Base-by-base conservation (phyloP, 2,888 invertebrate genomes). In the Junonia oenone region DNA sequence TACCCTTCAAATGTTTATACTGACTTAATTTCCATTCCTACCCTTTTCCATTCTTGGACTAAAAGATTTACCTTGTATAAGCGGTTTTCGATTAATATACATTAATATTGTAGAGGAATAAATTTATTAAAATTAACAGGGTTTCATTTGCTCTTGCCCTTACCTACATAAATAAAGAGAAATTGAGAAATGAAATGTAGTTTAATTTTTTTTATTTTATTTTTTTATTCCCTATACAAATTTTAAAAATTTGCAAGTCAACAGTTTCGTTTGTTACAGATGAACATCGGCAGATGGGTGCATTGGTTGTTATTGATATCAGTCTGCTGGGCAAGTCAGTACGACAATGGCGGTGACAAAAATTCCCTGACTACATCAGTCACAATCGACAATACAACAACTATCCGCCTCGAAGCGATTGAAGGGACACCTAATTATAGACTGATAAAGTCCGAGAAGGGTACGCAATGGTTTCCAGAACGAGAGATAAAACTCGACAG, bases 401-500 rank as follows among this genome's bases (percentile, higher is more conserved):
- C 83, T 33, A 85, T 88, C 53, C 84, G 84, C 38, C 76, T 93
- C 62, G 92, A 92, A 68, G 73, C 81, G 0, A 92, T 93, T 50
- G 90, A 90, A 61, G 92, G 91, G 13, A 92, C 93, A 0, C 84
- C 83, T 5, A 92, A 92, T 68, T 93, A 81, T 71, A 88, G 91
- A 61, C 75, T 93, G 52, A 82, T 87, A 45, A 92, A 91, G 61
- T 90, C 91, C 31, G 91, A 91, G 58, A 92, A 92, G 66, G 91
- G 89, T 48, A 87, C 92, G 33, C 92, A 91, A 65, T 92, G 92
- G 92, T 90, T 92, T 61, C 92, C 92, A 52, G 91, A 91, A 53
- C 72, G 89, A 19, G 93, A 93, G 70, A 88, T 91, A 61, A 91
- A 92, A 62, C 81, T 92, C 19, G 90, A 92, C 61, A 93, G 94